Evolutionary conservation across 2,888 invertebrate species (phyloP), one percentile per base, ranked within the genome.

Genomic region (Drosophila nr. perissopoda): DNA sequence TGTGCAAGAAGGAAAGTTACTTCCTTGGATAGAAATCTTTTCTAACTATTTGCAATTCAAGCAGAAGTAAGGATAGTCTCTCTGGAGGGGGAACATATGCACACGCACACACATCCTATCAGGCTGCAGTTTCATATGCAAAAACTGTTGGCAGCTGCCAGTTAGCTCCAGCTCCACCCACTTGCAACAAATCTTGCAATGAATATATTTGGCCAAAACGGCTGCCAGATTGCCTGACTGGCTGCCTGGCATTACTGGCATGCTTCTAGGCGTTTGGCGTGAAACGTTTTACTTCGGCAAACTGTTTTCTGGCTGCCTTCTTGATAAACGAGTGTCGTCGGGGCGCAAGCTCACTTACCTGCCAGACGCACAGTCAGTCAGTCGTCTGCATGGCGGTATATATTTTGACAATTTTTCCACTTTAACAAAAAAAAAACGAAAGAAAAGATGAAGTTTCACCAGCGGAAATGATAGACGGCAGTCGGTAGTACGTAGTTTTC

Each of bases 1-100:
- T 59, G 18, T 16, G 40, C 29, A 29, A 38, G 40, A 27, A 46
- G 58, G 74, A 70, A 69, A 83, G 76, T 79, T 70, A 76, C 79
- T 79, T 70, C 76, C 69, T 21, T 21, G 21, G 21, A 21, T 21
- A 21, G 21, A 82, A 84, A 92, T 92, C 91, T 91, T 88, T 90
- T 88, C 86, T 91, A 91, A 92, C 91, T 90, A 91, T 91, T 91
- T 91, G 91, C 89, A 86, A 92, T 91, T 91, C 88, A 92, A 91
- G 91, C 91, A 84, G 85, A 92, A 92, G 91, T 89, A 89, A 74
- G 36, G 6, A 53, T 56, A 65, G 77, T 65, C 75, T 79, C 63
- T 58, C 52, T 63, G 21, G 42, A 21, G 16, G 57, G 21, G 29
- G 21, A 21, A 31, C 7, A 31, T 5, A 57, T 31, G 21, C 40